Percentiles rank a stretch among this genome's conserved stretches.
phyloP scores from a whole-genome alignment of 2,888 invertebrate species.

The Xiphydria camelus region DNA sequence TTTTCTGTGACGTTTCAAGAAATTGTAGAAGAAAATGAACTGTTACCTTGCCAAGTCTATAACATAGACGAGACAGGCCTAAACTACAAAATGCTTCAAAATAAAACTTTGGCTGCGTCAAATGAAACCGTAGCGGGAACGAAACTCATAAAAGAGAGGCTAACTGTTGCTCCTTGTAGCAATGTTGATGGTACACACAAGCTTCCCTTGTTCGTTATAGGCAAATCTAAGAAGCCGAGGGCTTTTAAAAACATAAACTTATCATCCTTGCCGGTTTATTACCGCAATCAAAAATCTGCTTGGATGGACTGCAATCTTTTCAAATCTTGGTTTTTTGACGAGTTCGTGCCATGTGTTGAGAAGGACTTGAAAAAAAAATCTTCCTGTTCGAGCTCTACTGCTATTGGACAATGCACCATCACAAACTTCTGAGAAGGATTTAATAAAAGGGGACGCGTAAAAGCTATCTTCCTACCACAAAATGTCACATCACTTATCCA shows the following conservation, averaged over 20 bases:
- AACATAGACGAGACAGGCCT: background rate
- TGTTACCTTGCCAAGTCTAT: slow-evolving; percentile 2
- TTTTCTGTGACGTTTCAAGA: background rate
- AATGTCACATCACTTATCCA: no score
- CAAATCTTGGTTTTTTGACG: background rate
- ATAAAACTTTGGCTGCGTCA: background rate
- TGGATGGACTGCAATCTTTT: slow-evolving; percentile 8
- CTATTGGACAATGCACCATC: slow-evolving; percentile 4
- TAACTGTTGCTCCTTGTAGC: background rate
- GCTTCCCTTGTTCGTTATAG: background rate
- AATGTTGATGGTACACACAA: slow-evolving; percentile 1
- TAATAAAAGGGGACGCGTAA: slow-evolving; percentile 1
- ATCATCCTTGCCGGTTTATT: slow-evolving; percentile 2
- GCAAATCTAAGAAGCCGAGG: slow-evolving; percentile 2
- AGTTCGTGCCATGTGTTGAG: background rate
- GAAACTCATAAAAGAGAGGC: slow-evolving; percentile 1
- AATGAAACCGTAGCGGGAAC: background rate
- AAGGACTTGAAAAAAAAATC: background rate
- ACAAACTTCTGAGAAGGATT: slow-evolving; percentile 4
- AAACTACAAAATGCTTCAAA: background rate
- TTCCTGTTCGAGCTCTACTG: slow-evolving; percentile 8
- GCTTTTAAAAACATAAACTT: slow-evolving; percentile 3
- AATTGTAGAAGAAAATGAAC: background rate
- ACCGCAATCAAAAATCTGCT: slow-evolving; percentile 8
- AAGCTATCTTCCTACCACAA: no score